Base-by-base conservation (phyloP, 2,888 invertebrate species). In the Sphecodes monilicornis region DNA sequence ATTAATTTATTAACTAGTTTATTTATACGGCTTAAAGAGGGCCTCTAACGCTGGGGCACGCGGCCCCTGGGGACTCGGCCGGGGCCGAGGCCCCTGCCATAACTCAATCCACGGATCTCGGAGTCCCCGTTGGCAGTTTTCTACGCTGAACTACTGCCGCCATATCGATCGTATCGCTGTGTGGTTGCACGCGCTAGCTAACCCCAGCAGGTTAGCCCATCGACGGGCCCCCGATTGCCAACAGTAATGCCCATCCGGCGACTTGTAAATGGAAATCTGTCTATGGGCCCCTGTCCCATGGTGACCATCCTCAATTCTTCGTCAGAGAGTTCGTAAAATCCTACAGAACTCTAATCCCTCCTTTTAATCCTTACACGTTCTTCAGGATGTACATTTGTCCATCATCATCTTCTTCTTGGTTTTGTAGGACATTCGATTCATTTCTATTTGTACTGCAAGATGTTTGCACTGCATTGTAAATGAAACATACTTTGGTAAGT, bases 1-100 rank as follows among this genome's bases (percentile, higher is more conserved):
- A 93, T 94, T 93, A 93, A 93, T 93, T 93, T 92, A 93, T 93
- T 91, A 93, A 92, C 92, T 92, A 92, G 91, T 91, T 93, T 92
- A 92, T 92, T 92, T 92, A 91, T 92, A 89, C 88, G 73, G 87
- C 89, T 87, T 89, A 89, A 89, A 87, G 87, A 90, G 88, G 86
- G 85, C 90, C 83, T 86, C 88, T 89, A 39, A 86, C 90, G 86
- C 78, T 71, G 18, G 50, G 80, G 78, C 36, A 57, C 66, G 41
- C 54, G 74, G 85, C 89, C 89, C 86, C 84, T 76, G 86, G 88
- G 88, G 86, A 84, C 73, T 75, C 84, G 82, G 77, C 84, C 85
- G 50, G 50, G 86, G 85, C 66, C 87, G 57, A 68, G 50, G 36
- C 74, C 57, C 75, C 80, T 79, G 78, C 91, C 91, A 91, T 93